Evolutionary conservation across 2,113 vertebrate genomes (phyloP).

Genomic region (Esox niger): DNA sequence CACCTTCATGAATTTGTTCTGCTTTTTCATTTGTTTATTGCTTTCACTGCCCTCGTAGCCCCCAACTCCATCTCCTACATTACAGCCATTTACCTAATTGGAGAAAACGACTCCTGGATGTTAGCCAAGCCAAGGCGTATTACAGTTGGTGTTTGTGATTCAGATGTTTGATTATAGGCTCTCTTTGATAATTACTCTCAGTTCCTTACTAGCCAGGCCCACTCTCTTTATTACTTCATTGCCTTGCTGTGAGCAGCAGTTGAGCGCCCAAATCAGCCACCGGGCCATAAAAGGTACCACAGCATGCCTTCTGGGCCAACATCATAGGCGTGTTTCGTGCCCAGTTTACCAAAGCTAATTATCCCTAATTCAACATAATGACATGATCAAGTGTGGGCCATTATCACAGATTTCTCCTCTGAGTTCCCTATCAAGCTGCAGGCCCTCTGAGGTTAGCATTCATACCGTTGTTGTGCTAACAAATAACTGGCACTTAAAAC

Average conservation of each 20-base stretch:
- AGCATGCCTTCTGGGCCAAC: conserved; percentile 72
- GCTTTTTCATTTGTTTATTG: conserved; percentile 60
- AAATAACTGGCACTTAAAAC: too few relatives aligned
- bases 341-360: conserved; percentile 75
- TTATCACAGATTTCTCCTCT: conserved; percentile 68
- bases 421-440: conserved; percentile 43
- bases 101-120: conserved; percentile 76
- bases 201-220: conserved; percentile 58
- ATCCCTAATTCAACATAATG: conserved; percentile 74
- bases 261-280: conserved; percentile 69
- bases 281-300: conserved; percentile 71
- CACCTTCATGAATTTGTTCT: conserved; percentile 40
- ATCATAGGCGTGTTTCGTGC: conserved; percentile 71
- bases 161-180: conserved; percentile 76
- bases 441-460: conserved; percentile 64
- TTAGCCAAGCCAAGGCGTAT: conserved; percentile 69
- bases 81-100: conserved; percentile 76
- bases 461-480: conserved; percentile 47
- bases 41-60: conserved; percentile 13
- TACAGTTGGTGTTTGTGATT: conserved; percentile 73
- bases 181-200: conserved; percentile 75
- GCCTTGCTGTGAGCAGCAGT: conserved; percentile 57
- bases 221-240: conserved; percentile 14
- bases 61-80: conserved; percentile 48
- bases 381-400: conserved; percentile 69